A percentile compares a stretch with the other conserved stretches of the same genome.
phyloP scores from a whole-genome alignment of 2,113 vertebrate genomes.

The Ploceus nigricollis region DNA sequence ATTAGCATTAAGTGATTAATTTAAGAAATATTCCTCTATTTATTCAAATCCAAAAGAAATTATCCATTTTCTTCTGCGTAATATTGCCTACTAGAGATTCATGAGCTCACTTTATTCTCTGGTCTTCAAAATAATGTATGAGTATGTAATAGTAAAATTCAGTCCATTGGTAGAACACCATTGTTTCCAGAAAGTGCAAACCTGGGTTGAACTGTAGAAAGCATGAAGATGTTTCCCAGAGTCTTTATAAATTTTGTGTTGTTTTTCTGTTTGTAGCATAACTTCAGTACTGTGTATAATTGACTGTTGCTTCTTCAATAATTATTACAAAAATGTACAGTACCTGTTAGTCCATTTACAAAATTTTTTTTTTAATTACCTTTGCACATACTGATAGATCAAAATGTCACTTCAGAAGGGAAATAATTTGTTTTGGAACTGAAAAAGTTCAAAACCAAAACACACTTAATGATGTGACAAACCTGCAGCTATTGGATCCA shows the following conservation, averaged over 20 bases:
- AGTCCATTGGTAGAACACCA: background rate
- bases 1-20: background rate
- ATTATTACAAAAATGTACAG: background rate
- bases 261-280: background rate
- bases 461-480: background rate
- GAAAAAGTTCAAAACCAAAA: background rate
- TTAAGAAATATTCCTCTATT: background rate
- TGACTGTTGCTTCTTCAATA: background rate
- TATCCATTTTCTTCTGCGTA: background rate
- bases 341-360: too few relatives aligned
- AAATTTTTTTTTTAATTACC: background rate
- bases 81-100: background rate
- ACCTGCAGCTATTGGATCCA: background rate
- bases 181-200: background rate
- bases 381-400: background rate
- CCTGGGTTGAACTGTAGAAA: background rate
- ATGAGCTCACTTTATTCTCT: background rate
- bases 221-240: background rate
- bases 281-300: background rate
- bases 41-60: background rate
- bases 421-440: background rate
- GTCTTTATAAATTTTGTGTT: background rate
- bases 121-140: background rate
- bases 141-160: background rate
- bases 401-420: background rate